These are phyloP conservation scores for Agelas oroides DNA, from an alignment of 37 sponge, comb jelly and placozoan species.

Conservation along the genomic window DNA sequence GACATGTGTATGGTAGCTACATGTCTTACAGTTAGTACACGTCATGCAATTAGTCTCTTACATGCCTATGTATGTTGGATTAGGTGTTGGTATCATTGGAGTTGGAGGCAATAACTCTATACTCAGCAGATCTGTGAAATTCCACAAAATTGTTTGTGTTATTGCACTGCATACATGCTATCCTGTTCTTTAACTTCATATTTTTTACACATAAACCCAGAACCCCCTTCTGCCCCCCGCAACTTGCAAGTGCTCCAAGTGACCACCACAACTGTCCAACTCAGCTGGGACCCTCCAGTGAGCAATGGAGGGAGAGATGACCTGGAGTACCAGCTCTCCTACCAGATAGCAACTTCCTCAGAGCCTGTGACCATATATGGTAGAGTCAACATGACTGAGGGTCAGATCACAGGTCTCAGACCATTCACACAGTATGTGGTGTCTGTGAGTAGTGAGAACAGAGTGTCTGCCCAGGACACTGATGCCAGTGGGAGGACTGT, in stretches of 20 bases:
- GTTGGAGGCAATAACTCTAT: too few relatives aligned
- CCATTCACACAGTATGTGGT: neutral
- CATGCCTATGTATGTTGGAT: too few relatives aligned
- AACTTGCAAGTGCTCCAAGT: neutral
- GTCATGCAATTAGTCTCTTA: too few relatives aligned
- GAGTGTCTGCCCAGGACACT: constrained; percentile 11
- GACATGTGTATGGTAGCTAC: too few relatives aligned
- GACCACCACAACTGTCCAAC: constrained; percentile 14
- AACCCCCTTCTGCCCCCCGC: neutral
- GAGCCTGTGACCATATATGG: too few relatives aligned
- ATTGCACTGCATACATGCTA: neutral
- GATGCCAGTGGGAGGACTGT: neutral
- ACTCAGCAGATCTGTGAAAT: too few relatives aligned
- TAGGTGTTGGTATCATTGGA: too few relatives aligned
- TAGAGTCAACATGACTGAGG: too few relatives aligned
- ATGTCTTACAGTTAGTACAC: too few relatives aligned
- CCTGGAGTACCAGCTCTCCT: neutral
- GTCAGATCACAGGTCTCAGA: neutral
- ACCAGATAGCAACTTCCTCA: neutral
- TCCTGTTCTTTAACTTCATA: too few relatives aligned
- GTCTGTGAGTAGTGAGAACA: constrained; percentile 4
- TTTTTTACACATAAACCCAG: constrained; percentile 23
- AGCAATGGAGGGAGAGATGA: neutral
- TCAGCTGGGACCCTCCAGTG: neutral
- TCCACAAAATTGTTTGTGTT: too few relatives aligned